Evolutionary conservation across 2,113 vertebrate genomes (phyloP), one percentile per base, ranked within the genome.

Genomic region (Saguinus imperator): DNA sequence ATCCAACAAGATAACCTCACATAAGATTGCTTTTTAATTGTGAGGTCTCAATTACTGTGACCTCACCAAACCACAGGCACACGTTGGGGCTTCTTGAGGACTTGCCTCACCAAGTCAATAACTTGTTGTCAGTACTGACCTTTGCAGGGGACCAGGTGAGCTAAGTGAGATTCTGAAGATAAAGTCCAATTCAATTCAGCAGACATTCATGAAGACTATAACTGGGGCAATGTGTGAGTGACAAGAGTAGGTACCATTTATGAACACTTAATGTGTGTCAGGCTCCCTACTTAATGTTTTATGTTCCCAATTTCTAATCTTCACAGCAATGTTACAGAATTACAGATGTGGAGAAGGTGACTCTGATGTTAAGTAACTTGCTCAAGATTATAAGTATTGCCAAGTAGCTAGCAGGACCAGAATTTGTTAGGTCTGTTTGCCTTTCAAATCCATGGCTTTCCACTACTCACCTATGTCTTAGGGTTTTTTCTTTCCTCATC

Each of bases 21-120:
- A 68, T 52, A 68, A 95, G 94, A 90, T 1, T 94, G 64, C 55
- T 96, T 92, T 94, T 97, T 90, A 96, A 92, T 95, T 79, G 82
- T 37, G 73, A 96, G n/a, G n/a, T 52, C 87, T 87, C 77, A 77
- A 43, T 89, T 85, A 35, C 82, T 76, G 58, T 93, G 84, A 66
- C 27, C 37, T 8, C 21, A 23, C 0, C 81, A 57, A 52, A 76
- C 83, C n/a, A 84, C 4, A 8, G n/a, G 91, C 58, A 50, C 25
- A 25, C 40, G 32, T 18, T 77, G 6, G 64, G 37, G 7, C 45
- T 76, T 87, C 58, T 57, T 66, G 77, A 64, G n/a, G 68, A 68
- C 35, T 85, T 25, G 2, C 12, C 70, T 87, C n/a, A 45, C 73
- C n/a, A 58, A 32, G 13, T 32, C 66, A 83, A 91, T 82, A 94